Percentiles rank a stretch among this genome's conserved stretches.
Conservation (phyloP, 2,888 invertebrate genomes). For the Acrocyrtus sp. region DNA sequence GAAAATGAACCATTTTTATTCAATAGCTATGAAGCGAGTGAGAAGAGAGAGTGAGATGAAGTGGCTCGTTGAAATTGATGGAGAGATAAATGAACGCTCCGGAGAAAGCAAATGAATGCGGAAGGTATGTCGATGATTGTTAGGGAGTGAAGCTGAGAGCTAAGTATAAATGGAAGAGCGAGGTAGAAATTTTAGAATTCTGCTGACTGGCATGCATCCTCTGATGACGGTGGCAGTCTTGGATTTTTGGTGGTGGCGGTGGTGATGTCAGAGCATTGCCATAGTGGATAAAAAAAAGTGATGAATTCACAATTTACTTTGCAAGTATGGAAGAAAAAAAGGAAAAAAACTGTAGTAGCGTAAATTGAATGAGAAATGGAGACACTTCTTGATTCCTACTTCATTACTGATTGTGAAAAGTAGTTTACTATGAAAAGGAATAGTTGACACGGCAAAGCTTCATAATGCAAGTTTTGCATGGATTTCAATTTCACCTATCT, state of each 20-base stretch:
- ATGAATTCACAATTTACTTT: slow-evolving; percentile 17
- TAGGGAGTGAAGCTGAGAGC: background rate
- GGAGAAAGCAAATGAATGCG: background rate
- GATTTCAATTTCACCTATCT: no score
- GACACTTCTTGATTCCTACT: no score
- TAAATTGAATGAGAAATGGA: no score
- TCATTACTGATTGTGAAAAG: no score
- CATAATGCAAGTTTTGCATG: no score
- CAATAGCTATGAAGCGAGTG: background rate
- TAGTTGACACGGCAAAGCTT: no score
- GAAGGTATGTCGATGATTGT: no score
- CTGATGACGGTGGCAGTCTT: background rate
- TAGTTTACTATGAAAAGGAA: no score
- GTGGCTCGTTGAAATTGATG: background rate
- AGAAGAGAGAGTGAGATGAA: background rate
- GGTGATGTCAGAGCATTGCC: no score
- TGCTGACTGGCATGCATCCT: background rate
- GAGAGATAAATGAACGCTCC: background rate
- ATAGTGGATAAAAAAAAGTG: slow-evolving; percentile 17
- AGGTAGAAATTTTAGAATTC: background rate
- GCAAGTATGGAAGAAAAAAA: background rate
- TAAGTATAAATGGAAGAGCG: background rate
- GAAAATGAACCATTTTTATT: background rate
- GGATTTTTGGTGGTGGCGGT: background rate
- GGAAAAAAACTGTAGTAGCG: no score